Base-by-base conservation (phyloP, 2,888 invertebrate genomes). In the Metallyticus violacea region DNA sequence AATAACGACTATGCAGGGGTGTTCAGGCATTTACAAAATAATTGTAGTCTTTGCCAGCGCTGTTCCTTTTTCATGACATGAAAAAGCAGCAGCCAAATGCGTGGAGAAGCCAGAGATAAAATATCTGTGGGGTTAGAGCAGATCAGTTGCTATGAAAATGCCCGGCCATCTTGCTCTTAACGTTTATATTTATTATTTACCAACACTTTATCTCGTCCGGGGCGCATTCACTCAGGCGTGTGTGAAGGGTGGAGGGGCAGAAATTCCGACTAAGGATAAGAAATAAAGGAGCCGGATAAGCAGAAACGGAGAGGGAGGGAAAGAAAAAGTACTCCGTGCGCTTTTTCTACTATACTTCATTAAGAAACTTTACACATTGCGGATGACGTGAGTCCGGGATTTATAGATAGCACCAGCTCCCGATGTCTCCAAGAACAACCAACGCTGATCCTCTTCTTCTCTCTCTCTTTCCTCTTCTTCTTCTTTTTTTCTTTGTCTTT, bases 351-450 rank as follows among this genome's bases (percentile, higher is more conserved):
- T 27, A 27, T 25, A 62, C 83, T 83, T 83, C 83, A 83, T 83
- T 83, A 83, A 77, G 77, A 77, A 83, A 83, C 83, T 83, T 83
- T 83, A 83, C 77, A 83, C 83, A 77, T 83, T 83, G 83, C 25
- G 83, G 77, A 83, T 77, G 83, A 83, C 83, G 77, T 77, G 83
- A 27, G 77, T 77, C 26, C 40, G 28, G 83, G 83, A 83, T 83
- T 83, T 83, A 83, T 83, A 83, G 83, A 83, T 83, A 76, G 83
- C 83, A 62, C 29, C n/a, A 28, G 76, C n/a, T 83, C 77, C 77
- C 82, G 76, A 62, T 82, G 82, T 82, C 82, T 82, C 82, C 82
- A 25, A 40, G 29, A 29, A n/a, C 15, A 22, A 2, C n/a, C 25
- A 15, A 26, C 22, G 15, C 79, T 22, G 22, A 5, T 6, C 79